Percentiles rank a stretch among this genome's conserved stretches.
Evolutionary conservation across 2,888 invertebrate genomes (phyloP).

Genomic region (Lithophane leautieri): DNA sequence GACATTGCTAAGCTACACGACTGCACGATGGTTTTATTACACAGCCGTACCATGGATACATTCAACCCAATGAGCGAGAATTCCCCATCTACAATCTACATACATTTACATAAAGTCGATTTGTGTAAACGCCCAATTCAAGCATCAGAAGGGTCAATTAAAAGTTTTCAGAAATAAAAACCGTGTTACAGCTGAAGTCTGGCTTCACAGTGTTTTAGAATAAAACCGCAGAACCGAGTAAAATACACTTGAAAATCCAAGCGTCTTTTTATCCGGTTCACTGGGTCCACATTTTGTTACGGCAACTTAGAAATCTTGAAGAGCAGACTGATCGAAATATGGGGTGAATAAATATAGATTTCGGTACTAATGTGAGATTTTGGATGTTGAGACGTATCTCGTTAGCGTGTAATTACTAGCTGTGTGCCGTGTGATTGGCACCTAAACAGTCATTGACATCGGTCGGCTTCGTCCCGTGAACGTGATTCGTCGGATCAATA

Average conservation of each 20-base stretch:
- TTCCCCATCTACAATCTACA: constrained; percentile 34
- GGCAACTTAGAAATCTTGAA: constrained; percentile 20
- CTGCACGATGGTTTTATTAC: constrained; percentile 38
- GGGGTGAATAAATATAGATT: not conserved
- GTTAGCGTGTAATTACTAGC: constrained; percentile 44
- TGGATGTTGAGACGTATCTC: constrained; percentile 36
- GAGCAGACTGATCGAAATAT: constrained; percentile 1
- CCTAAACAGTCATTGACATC: constrained; percentile 55
- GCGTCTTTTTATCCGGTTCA: constrained; percentile 40
- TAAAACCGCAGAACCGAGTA: constrained; percentile 11
- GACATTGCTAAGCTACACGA: not conserved
- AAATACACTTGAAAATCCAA: constrained; percentile 34
- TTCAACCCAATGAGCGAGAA: constrained; percentile 13
- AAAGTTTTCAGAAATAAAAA: constrained; percentile 43
- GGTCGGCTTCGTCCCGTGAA: constrained; percentile 14
- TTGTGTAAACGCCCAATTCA: constrained; percentile 27
- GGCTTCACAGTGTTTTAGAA: constrained; percentile 26
- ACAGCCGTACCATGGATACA: constrained; percentile 4
- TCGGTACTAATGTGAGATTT: not conserved
- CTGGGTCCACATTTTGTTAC: constrained; percentile 21
- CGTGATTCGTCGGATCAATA: constrained; percentile 55
- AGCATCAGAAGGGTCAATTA: constrained; percentile 42
- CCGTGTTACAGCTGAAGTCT: constrained; percentile 11
- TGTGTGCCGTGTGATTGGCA: constrained; percentile 46
- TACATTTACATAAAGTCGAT: constrained; percentile 37